Conservation (phyloP, 2,888 invertebrate genomes). For the Clostera curtula region DNA sequence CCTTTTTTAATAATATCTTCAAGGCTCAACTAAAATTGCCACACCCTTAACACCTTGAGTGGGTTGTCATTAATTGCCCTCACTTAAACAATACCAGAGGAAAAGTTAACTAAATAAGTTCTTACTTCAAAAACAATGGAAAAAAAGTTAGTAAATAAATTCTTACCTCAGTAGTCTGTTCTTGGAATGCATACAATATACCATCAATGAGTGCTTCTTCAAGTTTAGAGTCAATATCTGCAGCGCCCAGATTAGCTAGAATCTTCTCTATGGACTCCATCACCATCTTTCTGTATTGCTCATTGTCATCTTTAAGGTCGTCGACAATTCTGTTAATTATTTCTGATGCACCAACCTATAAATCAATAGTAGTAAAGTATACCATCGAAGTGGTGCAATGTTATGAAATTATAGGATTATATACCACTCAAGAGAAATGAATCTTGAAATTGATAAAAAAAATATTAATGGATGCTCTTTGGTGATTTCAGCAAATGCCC, state of each 20-base stretch:
- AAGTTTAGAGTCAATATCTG: conserved; percentile 97
- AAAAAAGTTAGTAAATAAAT: too few species aligned
- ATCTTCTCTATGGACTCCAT: conserved; percentile 99
- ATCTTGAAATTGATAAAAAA: neutral
- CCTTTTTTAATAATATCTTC: too few species aligned
- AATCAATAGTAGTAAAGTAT: conserved; percentile 2
- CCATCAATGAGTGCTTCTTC: conserved; percentile 99
- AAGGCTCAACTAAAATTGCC: too few species aligned
- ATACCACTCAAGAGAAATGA: too few species aligned
- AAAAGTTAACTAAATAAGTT: too few species aligned
- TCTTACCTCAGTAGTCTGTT: conserved; percentile 96
- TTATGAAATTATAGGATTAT: too few species aligned
- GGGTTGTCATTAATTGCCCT: too few species aligned
- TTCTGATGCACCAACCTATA: conserved; percentile 95
- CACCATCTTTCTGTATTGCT: conserved; percentile 99
- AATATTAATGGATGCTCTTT: neutral
- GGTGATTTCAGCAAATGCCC: too few species aligned
- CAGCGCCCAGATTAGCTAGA: conserved; percentile 97
- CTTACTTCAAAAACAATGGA: too few species aligned
- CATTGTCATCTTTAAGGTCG: conserved; percentile 99
- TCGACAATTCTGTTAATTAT: conserved; percentile 99
- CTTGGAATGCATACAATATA: conserved; percentile 99
- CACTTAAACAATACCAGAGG: too few species aligned
- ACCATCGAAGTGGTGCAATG: too few species aligned
- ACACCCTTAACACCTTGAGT: too few species aligned